Evolutionary conservation across 2,888 invertebrate genomes (phyloP), one percentile per base, ranked within the genome.

Genomic region (Neoascia interrupta): DNA sequence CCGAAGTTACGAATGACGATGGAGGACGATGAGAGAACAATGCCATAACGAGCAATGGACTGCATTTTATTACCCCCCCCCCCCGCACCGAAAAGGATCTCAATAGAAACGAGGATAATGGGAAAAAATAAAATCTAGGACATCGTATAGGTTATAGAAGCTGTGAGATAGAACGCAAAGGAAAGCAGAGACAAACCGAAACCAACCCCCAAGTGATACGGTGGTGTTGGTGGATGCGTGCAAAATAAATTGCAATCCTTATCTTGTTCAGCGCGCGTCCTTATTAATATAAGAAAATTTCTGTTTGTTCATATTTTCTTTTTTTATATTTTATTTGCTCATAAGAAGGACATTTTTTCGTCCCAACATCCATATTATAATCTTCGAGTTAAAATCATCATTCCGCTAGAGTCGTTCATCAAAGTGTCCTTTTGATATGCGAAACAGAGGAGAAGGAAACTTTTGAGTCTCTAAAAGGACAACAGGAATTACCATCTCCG

Each of bases 271-370:
- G 39, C 41, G 56, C n/a, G n/a, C 54, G 66, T 73, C 66, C 79
- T 73, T 73, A 73, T 73, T 79, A 79, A 73, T 72, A n/a, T n/a
- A 79, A 72, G 66, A 73, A 79, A 60, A 79, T 79, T 79, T 3
- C 8, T 31, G 10, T 60, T 45, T 72, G 54, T 56, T 31, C 66
- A 21, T 34, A 18, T 64, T 58, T 51, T 28, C 15, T 36, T 19
- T n/a, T 11, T 11, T 21, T 58, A 39, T 28, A n/a, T n/a, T n/a
- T 60, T 70, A 64, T 64, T 70, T 54, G 15, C 60, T 70, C 31
- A 31, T 39, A 56, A 53, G 70, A 10, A 76, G 43, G 61, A 75
- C 53, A 28, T 36, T 36, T 58, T 54, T n/a, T 8, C 34, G 47
- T 58, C 18, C 23, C 11, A 11, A 43, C 23, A 39, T 0, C 45